Evolutionary conservation across 2,797 vertebrate species (phyloP).

Genomic region (Amblyopsis hoosieri): DNA sequence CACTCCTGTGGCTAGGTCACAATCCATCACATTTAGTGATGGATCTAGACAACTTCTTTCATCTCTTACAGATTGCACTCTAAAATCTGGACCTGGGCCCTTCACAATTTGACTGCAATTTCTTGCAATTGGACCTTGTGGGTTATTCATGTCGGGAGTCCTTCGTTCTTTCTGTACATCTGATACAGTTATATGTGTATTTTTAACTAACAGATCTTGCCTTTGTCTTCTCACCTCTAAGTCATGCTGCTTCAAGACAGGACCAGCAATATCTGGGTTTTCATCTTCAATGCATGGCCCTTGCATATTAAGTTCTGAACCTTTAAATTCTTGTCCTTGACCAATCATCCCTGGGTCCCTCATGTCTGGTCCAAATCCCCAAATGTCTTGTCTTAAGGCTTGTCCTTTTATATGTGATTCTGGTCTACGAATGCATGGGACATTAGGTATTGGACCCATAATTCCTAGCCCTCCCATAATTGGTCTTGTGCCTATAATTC

Average conservation of each 20-base stretch:
- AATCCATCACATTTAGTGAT: background rate
- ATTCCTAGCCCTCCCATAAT: background rate
- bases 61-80: background rate
- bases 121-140: background rate
- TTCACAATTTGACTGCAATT: slow-evolving; percentile 5
- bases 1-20: slow-evolving; percentile 7
- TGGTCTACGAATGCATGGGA: slow-evolving; percentile 16
- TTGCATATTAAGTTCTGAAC: slow-evolving; percentile 1
- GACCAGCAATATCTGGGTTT: slow-evolving; percentile 12
- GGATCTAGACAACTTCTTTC: slow-evolving; percentile 1
- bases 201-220: slow-evolving; percentile 7
- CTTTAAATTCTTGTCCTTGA: background rate
- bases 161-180: slow-evolving; percentile 16
- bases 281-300: slow-evolving; percentile 16
- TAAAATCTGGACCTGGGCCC: slow-evolving; percentile 9
- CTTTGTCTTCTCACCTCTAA: slow-evolving; percentile 22
- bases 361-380: slow-evolving; percentile 17
- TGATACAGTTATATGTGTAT: slow-evolving; percentile 15
- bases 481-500: background rate
- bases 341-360: slow-evolving; percentile 2
- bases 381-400: slow-evolving; percentile 10
- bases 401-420: slow-evolving; percentile 12
- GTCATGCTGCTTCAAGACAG: background rate
- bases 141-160: slow-evolving; percentile 3
- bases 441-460: background rate